Evolutionary conservation across 2,888 invertebrate species (phyloP), one percentile per base, ranked within the genome.

Genomic region (Gymnoscelis rufifasciata): DNA sequence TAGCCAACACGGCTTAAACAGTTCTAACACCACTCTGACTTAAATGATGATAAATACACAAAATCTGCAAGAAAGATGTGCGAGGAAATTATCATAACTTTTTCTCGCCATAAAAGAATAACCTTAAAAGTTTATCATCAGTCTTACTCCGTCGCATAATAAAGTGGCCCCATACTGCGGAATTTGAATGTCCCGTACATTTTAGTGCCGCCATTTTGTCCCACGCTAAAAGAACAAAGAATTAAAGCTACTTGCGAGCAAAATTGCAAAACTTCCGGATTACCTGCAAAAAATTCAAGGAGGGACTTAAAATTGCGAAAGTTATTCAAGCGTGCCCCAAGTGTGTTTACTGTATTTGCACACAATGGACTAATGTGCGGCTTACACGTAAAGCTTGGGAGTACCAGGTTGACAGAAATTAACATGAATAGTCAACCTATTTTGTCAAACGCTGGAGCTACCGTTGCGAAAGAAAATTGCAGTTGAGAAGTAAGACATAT

Each of bases 301-400:
- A 33, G 40, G 48, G 47, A 29, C 47, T 48, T 54, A 38, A 52
- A 54, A 56, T 54, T 54, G 56, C 57, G 40, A 49, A 54, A 56
- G 44, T 52, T 56, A 33, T 42, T 49, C 51, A 42, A 51, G 48
- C 47, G 39, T 40, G 29, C 28, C 15, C 29, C 45, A 51, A 47
- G 50, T 45, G 42, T 57, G 57, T 54, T 56, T 58, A 59, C 50
- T 50, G 57, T 57, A 52, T 56, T 59, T 57, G 45, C 56, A 27
- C 28, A 56, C 43, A 57, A 54, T 46, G 28, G 38, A 54, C 58
- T 47, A 38, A 35, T 57, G 59, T 51, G 45, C 50, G 51, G 46
- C 36, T 47, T 35, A 43, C 26, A 43, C 12, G 26, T 14, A n/a
- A 30, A 29, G 12, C 27, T n/a, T 2, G 30, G 19, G 8, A 31